Percentiles rank a stretch among this genome's conserved stretches.
Conservation (phyloP, 2,113 vertebrate species). For the Salvelinus namaycush region DNA sequence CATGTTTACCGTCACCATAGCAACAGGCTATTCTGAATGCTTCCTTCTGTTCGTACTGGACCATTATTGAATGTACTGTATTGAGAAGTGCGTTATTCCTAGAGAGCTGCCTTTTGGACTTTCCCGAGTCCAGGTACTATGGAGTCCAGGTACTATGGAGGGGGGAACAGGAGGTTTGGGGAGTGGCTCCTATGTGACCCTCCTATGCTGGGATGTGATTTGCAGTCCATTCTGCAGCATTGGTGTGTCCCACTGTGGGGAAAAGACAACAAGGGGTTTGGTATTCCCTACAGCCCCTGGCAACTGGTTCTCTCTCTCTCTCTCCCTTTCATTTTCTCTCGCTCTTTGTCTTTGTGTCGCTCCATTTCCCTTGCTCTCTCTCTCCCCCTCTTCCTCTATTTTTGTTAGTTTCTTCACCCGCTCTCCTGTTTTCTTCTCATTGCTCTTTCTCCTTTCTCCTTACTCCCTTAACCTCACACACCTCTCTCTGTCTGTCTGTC, state of each 20-base stretch:
- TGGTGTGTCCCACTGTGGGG: slow-evolving; percentile 46
- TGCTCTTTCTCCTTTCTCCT: slow-evolving; percentile 49
- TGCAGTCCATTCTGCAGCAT: neutral
- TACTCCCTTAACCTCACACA: neutral
- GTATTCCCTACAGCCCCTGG: neutral
- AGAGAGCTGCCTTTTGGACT: no score
- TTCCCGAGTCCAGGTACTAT: no score
- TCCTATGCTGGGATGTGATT: neutral
- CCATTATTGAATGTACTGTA: no score
- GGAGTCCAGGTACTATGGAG: no score
- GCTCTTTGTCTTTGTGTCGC: slow-evolving; percentile 1
- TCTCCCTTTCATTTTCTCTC: neutral
- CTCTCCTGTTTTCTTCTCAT: slow-evolving; percentile 33
- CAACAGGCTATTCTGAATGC: no score
- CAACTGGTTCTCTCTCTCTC: neutral
- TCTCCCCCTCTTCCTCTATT: neutral
- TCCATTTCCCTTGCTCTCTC: neutral
- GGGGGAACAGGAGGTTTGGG: no score
- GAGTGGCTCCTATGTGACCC: neutral
- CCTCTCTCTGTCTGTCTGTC: slow-evolving; percentile 13
- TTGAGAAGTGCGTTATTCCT: no score
- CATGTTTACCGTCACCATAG: no score
- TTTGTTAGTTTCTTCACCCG: slow-evolving; percentile 30
- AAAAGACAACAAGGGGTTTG: slow-evolving; percentile 46
- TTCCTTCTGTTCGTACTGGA: no score